Base-by-base conservation (phyloP, 2,113 vertebrate species). In the Pedetes capensis region DNA sequence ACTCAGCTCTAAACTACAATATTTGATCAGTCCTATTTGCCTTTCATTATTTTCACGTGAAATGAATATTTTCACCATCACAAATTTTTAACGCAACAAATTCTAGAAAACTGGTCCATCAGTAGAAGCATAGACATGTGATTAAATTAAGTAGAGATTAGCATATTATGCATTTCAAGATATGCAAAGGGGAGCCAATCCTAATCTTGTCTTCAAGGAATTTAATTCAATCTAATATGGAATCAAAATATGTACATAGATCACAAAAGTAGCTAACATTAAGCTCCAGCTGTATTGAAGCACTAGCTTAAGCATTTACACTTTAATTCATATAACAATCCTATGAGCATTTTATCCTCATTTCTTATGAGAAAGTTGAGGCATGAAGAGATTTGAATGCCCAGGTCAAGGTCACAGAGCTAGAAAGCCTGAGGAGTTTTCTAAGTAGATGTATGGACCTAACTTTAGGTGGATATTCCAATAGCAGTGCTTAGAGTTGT, bases 1-100 rank as follows among this genome's bases (percentile, higher is more conserved):
- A 39, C 42, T 90, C 23, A 64, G 18, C 29, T 53, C 8, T 66
- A 59, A 13, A 68, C 64, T 49, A 37, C 37, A 74, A 85, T 89
- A 86, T 68, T 94, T 94, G 13, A 47, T 71, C 37, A 69, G 2
- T 25, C 34, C 49, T 22, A 39, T 2, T 61, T 84, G 71, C 23
- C 37, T 93, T 95, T 88, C n/a, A 59, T 49, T 82, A 9, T 66
- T 63, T 84, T 71, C 79, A 92, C 75, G 22, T 72, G 66, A 94
- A 66, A 32, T 80, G 51, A 89, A 2, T 94, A 61, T 72, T 63
- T 93, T 95, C 83, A 93, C 47, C 4, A 57, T n/a, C 75, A 37
- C 0, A n/a, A 74, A 69, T 74, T 44, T 6, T 23, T 90, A 64
- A 37, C 66, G 49, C 55, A 84, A 11, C 71, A 71, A 25, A 5